Evolutionary conservation across 2,888 invertebrate species (phyloP).

Genomic region (Microctonus hyperodae): DNA sequence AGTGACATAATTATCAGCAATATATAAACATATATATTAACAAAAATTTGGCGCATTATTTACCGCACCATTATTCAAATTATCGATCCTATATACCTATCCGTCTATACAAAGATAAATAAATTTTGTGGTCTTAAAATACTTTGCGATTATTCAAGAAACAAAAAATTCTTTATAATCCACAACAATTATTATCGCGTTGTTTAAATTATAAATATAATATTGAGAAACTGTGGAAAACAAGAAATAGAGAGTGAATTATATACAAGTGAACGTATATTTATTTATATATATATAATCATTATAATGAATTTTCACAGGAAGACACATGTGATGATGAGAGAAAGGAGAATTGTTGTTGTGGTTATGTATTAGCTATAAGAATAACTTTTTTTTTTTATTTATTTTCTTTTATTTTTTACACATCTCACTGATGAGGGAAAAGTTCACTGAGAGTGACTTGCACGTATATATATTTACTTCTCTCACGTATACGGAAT

Average conservation of each 20-base stretch:
- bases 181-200: neutral
- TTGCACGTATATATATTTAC: neutral
- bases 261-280: too few relatives aligned
- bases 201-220: too few relatives aligned
- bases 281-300: too few relatives aligned
- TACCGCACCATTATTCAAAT: too few relatives aligned
- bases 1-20: too few relatives aligned
- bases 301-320: constrained; percentile 3
- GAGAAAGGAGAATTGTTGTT: neutral
- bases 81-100: too few relatives aligned
- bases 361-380: neutral
- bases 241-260: neutral
- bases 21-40: too few relatives aligned
- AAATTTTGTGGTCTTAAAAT: too few relatives aligned
- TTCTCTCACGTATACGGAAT: constrained; percentile 1
- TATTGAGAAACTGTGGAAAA: neutral
- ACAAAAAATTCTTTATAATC: neutral
- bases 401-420: too few relatives aligned
- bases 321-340: constrained; percentile 1
- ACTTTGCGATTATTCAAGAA: neutral
- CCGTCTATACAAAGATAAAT: too few relatives aligned
- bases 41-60: too few relatives aligned
- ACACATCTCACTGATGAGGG: neutral
- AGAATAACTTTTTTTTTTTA: neutral
- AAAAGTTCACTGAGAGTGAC: neutral